Evolutionary conservation across 2,113 vertebrate species (phyloP).

Genomic region (Pycnonotus jocosus): DNA sequence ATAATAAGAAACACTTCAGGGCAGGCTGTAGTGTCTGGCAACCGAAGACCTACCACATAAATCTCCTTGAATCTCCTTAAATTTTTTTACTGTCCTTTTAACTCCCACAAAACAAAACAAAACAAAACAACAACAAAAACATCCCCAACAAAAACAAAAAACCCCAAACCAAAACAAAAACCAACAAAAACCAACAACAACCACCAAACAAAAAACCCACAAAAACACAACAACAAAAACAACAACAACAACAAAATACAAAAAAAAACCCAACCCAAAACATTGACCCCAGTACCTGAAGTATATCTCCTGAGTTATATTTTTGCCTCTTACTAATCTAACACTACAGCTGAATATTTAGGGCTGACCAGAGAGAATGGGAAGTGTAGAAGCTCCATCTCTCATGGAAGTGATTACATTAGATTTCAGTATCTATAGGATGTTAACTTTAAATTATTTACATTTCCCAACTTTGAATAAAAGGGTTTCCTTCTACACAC

Average conservation of each 20-base stretch:
- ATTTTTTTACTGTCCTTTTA: background rate
- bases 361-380: background rate
- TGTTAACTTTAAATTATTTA: background rate
- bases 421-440: background rate
- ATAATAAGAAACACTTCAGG: slow-evolving; percentile 30
- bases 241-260: too few relatives aligned
- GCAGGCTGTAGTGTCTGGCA: slow-evolving; percentile 48
- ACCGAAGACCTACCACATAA: background rate
- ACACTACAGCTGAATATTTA: background rate
- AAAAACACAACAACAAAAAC: too few relatives aligned
- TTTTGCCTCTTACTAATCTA: background rate
- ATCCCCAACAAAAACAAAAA: too few relatives aligned
- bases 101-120: background rate
- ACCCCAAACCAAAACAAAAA: too few relatives aligned
- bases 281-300: background rate
- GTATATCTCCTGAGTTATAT: background rate
- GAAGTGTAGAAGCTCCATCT: background rate
- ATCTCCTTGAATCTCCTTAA: background rate
- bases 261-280: background rate
- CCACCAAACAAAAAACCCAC: too few relatives aligned
- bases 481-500: background rate
- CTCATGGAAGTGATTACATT: background rate
- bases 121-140: too few relatives aligned
- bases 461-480: background rate
- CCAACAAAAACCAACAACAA: too few relatives aligned